A percentile compares a stretch with the other conserved stretches of the same genome.
These are phyloP conservation scores for Augiades crinisus DNA, from an alignment of 2,888 invertebrate genomes.

Conservation along the genomic window DNA sequence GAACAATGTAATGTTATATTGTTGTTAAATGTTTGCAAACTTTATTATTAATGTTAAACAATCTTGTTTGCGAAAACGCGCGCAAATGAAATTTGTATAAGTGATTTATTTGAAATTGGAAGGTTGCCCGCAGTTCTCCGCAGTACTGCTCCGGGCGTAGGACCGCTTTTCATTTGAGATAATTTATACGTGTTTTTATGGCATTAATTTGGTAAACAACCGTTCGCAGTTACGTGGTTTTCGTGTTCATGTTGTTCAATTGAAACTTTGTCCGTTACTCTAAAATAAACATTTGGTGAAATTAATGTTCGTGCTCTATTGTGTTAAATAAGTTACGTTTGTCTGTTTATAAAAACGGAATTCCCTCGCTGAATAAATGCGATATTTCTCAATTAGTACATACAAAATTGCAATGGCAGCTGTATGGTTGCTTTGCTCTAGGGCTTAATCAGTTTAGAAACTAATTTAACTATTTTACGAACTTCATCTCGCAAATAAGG, in stretches of 20 bases:
- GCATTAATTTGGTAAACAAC: slow-evolving; percentile 3
- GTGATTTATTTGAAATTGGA: slow-evolving; percentile 69
- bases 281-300: neutral
- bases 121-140: slow-evolving; percentile 50
- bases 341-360: no score
- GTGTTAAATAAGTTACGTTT: no score
- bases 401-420: no score
- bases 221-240: neutral
- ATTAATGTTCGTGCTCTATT: no score
- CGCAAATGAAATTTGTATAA: slow-evolving; percentile 52
- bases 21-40: slow-evolving; percentile 21
- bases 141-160: slow-evolving; percentile 8
- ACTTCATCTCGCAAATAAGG: no score
- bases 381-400: no score
- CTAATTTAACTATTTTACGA: no score
- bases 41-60: slow-evolving; percentile 37
- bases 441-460: no score
- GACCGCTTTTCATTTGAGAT: slow-evolving; percentile 14
- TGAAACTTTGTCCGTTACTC: neutral
- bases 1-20: neutral
- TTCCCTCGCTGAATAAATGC: no score
- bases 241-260: neutral
- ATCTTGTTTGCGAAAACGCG: slow-evolving; percentile 59
- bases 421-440: no score
- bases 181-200: slow-evolving; percentile 16